Evolutionary conservation across 2,888 invertebrate species (phyloP).

Genomic region (Hartigia nigra): DNA sequence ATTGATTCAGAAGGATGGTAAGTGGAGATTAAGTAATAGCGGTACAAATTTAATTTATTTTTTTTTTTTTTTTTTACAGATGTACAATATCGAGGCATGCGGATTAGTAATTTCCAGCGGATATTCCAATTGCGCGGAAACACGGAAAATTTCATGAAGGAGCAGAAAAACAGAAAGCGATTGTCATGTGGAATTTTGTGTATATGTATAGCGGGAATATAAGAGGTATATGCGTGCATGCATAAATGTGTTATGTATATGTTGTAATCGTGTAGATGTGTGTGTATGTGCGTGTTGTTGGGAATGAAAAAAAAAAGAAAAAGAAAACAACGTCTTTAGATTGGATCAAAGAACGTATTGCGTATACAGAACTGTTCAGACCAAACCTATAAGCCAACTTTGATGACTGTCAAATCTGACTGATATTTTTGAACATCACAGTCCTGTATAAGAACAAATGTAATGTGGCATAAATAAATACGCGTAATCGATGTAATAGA

Average conservation of each 20-base stretch:
- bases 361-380: not conserved
- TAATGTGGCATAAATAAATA: not conserved
- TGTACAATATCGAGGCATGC: constrained; percentile 45
- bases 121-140: not conserved
- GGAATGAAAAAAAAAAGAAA: constrained; percentile 22
- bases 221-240: constrained; percentile 9
- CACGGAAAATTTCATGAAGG: not conserved
- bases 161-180: not conserved
- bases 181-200: constrained; percentile 8
- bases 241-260: constrained; percentile 14
- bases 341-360: constrained; percentile 19
- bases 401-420: constrained; percentile 4
- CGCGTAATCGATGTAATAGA: not conserved
- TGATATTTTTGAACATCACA: constrained; percentile 1
- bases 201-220: constrained; percentile 20
- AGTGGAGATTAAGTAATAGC: constrained; percentile 1
- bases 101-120: constrained; percentile 24
- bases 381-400: not conserved
- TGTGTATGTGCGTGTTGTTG: constrained; percentile 38
- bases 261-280: constrained; percentile 20
- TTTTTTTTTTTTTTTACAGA: constrained; percentile 31
- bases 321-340: constrained; percentile 24
- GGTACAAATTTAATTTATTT: constrained; percentile 3
- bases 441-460: not conserved
- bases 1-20: not conserved